Evolutionary conservation across 2,888 invertebrate genomes (phyloP), one percentile per base, ranked within the genome.

Genomic region (Rotaria macrura): DNA sequence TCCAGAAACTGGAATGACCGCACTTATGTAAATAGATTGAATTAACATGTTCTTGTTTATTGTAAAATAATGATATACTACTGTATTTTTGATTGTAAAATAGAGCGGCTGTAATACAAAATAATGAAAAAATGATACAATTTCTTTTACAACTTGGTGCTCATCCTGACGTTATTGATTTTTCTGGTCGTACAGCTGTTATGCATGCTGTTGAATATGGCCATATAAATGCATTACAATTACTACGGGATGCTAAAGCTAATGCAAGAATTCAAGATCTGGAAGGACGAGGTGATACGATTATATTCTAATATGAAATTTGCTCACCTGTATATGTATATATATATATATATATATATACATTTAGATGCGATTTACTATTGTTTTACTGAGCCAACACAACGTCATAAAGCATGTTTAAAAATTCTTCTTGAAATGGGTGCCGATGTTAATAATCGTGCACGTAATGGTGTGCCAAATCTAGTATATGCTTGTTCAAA

Each of bases 131-230:
- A n/a, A 90, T 91, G 90, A 89, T 91, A 49, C 89, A 89, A 85
- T 91, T 90, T 87, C 87, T 91, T 25, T 87, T 90, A 34, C 88
- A 88, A 14, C 88, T 90, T 10, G 87, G 87, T n/a, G 91, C 91
- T 65, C 90, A 91, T 87, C 91, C 91, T 9, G 90, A 91, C 88
- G 90, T 91, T 7, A 89, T 90, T 85, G 91, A 91, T 87, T 88
- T 90, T 55, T 88, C 90, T 87, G 91, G 91, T 17, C 87, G 89
- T 54, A 89, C 90, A 79, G 89, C 91, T n/a, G 89, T 90, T 7
- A 91, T 91, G 90, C 88, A 89, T 87, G 90, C 91, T 38, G 90
- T 90, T 10, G 90, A 91, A 86, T 89, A 89, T 87, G 91, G 91
- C 6, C 90, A 91, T 88, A 89, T 91, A 7, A 89, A 90, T 87